phyloP scores from a whole-genome alignment of 1,140 invertebrate genomes.

The Trinorchestia longiramus region DNA sequence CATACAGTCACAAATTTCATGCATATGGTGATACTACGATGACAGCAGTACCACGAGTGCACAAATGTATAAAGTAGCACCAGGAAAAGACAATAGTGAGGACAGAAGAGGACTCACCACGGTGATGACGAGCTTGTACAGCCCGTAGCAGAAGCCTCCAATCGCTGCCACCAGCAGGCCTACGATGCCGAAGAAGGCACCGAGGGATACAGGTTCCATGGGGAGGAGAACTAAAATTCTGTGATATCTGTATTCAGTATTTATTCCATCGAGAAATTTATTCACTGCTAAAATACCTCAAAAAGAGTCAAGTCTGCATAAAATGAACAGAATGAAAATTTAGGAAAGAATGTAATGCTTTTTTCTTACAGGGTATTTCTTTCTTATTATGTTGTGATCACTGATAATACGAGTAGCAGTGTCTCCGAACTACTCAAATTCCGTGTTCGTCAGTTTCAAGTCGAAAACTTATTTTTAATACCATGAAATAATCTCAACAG shows the following conservation, averaged over 20 bases:
- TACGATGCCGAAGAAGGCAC: not conserved
- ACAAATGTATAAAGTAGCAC: not conserved
- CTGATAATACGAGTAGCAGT: not conserved
- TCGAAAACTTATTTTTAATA: not conserved
- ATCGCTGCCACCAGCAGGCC: not conserved
- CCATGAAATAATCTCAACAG: not conserved
- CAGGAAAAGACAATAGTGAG: not conserved
- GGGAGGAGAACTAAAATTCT: not conserved
- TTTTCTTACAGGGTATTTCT: not conserved
- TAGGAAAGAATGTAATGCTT: too few species aligned
- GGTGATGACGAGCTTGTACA: not conserved
- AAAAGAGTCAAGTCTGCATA: not conserved
- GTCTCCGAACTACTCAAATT: not conserved
- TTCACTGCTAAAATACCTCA: not conserved
- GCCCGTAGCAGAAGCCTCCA: not conserved
- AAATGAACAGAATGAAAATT: not conserved
- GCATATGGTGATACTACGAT: not conserved
- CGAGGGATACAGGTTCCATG: not conserved
- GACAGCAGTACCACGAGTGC: not conserved
- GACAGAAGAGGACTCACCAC: not conserved
- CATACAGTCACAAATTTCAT: not conserved
- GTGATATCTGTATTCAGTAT: not conserved
- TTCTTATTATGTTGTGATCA: not conserved
- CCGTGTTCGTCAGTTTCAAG: not conserved
- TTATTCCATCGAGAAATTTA: not conserved